Conservation (phyloP, 1,140 invertebrate species). For the Stratiolaelaps scimitus region DNA sequence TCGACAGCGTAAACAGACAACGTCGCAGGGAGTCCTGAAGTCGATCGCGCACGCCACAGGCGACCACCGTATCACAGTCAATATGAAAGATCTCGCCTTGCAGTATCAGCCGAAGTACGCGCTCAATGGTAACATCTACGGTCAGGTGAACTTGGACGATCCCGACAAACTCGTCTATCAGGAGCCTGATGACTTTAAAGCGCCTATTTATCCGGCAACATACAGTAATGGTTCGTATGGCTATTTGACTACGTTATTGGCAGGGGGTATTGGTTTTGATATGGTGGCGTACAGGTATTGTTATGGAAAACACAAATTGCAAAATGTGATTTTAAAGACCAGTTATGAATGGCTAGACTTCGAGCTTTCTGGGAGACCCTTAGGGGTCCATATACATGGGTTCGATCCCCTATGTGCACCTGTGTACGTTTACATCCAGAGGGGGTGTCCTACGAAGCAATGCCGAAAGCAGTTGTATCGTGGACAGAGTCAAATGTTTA, state of each 20-base stretch:
- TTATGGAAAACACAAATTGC: not conserved
- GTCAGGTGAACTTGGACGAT: conserved; percentile 46
- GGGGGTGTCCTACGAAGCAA: too few relatives aligned
- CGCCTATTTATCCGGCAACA: conserved; percentile 38
- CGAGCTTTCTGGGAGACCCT: too few relatives aligned
- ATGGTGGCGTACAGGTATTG: conserved; percentile 3
- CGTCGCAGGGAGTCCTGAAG: conserved; percentile 55
- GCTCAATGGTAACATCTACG: conserved; percentile 46
- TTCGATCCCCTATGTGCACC: too few relatives aligned
- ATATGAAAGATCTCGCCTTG: conserved; percentile 47
- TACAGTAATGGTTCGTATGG: conserved; percentile 39
- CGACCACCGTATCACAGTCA: conserved; percentile 48
- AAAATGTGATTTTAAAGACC: too few relatives aligned
- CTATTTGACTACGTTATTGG: conserved; percentile 34
- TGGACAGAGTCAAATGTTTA: too few relatives aligned
- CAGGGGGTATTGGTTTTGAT: too few relatives aligned
- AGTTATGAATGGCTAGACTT: too few relatives aligned
- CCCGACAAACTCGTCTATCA: conserved; percentile 40
- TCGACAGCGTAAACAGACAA: conserved; percentile 58
- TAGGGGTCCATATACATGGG: too few relatives aligned
- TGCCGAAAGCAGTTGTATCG: too few relatives aligned
- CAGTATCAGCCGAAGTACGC: conserved; percentile 39
- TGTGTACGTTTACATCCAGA: too few relatives aligned
- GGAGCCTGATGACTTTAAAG: conserved; percentile 39
- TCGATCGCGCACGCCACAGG: conserved; percentile 42